Conservation (phyloP, 2,113 vertebrate species). For the Galbula dea region DNA sequence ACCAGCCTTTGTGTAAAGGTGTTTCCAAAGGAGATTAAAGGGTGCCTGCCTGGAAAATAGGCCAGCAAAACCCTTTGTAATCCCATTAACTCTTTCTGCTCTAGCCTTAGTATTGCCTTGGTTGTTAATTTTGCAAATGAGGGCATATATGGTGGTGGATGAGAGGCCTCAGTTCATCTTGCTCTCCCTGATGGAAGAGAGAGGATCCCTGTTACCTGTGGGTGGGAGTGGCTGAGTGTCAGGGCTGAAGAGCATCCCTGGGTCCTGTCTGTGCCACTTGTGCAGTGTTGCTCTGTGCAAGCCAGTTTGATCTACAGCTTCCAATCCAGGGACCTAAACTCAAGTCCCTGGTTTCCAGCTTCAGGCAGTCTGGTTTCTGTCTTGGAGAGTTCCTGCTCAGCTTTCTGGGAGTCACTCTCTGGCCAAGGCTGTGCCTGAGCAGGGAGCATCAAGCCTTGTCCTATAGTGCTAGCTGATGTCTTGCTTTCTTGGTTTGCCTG, state of each 20-base stretch:
- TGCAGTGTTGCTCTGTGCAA: not conserved
- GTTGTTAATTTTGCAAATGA: fast-evolving
- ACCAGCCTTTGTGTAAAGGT: constrained; percentile 63
- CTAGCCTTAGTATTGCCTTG: not conserved
- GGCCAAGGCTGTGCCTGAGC: not conserved
- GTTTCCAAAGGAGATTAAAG: constrained; percentile 70
- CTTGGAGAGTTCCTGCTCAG: not conserved
- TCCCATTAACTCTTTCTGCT: constrained; percentile 34
- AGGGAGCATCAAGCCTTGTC: not conserved
- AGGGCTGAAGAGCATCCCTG: not conserved
- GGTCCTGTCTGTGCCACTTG: not conserved
- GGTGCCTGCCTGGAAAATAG: constrained; percentile 58
- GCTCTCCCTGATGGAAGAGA: not conserved
- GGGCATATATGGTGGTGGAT: not conserved
- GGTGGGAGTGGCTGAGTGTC: no score
- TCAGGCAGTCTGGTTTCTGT: not conserved
- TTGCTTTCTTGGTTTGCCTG: not conserved
- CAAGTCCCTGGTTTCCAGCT: not conserved
- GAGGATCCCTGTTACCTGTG: not conserved
- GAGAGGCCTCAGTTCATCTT: fast-evolving
- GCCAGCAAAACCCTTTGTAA: constrained; percentile 55
- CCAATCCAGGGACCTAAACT: not conserved
- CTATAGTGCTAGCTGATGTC: not conserved
- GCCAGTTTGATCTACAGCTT: not conserved
- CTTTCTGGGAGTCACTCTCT: not conserved